phyloP scores from a whole-genome alignment of 2,797 vertebrate species.

The Gallirallus australis region DNA sequence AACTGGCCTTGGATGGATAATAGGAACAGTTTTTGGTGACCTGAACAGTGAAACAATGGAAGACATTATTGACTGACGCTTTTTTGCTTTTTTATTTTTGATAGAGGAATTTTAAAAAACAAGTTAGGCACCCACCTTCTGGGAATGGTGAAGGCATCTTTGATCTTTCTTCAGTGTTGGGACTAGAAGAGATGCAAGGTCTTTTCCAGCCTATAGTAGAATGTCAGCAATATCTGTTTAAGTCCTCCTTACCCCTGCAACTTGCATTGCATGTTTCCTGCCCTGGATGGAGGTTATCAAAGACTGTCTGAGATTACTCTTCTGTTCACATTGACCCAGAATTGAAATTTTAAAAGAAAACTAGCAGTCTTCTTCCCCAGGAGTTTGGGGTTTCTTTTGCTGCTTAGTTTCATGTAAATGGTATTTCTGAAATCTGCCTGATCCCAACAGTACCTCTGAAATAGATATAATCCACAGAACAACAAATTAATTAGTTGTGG shows the following conservation, averaged over 20 bases:
- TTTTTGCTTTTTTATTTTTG: background rate
- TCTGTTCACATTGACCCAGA: background rate
- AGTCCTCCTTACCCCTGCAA: background rate
- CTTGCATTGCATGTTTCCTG: background rate
- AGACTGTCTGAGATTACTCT: background rate
- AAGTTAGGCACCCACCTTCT: background rate
- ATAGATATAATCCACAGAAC: background rate
- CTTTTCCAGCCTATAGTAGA: background rate
- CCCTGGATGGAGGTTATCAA: background rate
- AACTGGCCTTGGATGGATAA: background rate
- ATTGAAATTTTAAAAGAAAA: background rate
- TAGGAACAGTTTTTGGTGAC: background rate
- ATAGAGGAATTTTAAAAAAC: background rate
- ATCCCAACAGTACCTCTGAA: background rate
- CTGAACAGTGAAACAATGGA: background rate
- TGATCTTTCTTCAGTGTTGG: background rate
- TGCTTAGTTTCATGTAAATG: background rate
- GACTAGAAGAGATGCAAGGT: background rate
- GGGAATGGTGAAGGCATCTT: background rate
- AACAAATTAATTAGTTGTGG: background rate
- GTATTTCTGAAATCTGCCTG: background rate
- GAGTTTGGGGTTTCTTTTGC: background rate
- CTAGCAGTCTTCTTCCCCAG: background rate
- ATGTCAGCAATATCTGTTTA: background rate
- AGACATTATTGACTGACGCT: background rate